Evolutionary conservation across 2,888 invertebrate species (phyloP), one percentile per base, ranked within the genome.

Genomic region (Caenorhabditis auriculariae): DNA sequence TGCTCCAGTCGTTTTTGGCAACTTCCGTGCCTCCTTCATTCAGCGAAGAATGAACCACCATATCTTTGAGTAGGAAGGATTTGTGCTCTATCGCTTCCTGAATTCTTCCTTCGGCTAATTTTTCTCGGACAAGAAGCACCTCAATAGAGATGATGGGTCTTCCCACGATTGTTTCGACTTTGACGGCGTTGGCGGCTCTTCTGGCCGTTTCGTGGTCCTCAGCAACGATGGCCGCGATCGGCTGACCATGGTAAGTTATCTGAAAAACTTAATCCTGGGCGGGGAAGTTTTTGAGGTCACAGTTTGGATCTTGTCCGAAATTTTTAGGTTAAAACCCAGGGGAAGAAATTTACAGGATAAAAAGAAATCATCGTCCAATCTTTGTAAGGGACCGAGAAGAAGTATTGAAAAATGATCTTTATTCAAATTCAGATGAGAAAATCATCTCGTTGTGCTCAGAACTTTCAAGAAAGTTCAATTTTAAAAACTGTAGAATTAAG

Each of bases 131-230:
- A 46, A n/a, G n/a, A 24, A 38, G 19, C 68, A 86, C 86, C 81
- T 93, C 90, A 58, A 94, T 92, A 0, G 91, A 90, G 52, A 94
- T 89, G 24, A 90, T 84, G 0, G 92, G 91, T 27, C 87, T 66
- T 32, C 55, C 59, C 6, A 23, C 51, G 9, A 60, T 61, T 9
- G 60, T 56, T 12, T 67, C 82, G 21, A 91, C 78, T 46, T 91
- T 90, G 1, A 95, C 85, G 80, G 88, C 87, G 67, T 88, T 88
- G 0, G 91, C 89, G 26, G 93, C 94, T 72, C 87, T 86, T 83
- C 92, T 90, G 0, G 94, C 93, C 9, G 87, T 87, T 0, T 84
- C 82, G 83, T 91, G 91, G 83, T 89, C 88, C 26, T 88, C 85
- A 0, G 82, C 82, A 9, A 82, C 63, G 23, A 83, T 72, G 5